Evolutionary conservation across 35 echinoderm and acorn worm genomes (phyloP).

Genomic region (Ophioderma brevispina): DNA sequence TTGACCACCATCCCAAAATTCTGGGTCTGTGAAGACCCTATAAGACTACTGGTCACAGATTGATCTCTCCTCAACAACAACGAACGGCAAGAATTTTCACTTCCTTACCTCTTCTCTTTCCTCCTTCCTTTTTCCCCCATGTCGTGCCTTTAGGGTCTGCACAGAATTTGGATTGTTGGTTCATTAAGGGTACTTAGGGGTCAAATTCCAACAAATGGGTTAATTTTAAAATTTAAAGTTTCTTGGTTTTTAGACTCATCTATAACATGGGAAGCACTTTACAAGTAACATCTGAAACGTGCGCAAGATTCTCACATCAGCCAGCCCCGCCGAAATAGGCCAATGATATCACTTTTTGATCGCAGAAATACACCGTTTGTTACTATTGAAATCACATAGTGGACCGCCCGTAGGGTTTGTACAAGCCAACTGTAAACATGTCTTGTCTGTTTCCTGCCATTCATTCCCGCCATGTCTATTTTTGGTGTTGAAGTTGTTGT

Average conservation of each 20-base stretch:
- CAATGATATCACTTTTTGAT: constrained; percentile 65
- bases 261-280: not conserved
- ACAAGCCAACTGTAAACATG: constrained; percentile 13
- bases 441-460: constrained; percentile 57
- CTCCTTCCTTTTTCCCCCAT: too few relatives aligned
- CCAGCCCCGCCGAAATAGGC: constrained; percentile 78
- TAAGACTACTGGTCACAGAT: too few relatives aligned
- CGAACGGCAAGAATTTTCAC: too few relatives aligned
- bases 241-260: not conserved
- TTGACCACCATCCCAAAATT: not conserved
- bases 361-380: constrained; percentile 89
- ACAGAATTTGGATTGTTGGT: not conserved
- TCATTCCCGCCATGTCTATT: constrained; percentile 75
- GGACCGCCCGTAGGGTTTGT: constrained; percentile 72
- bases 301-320: constrained; percentile 42
- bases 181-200: not conserved
- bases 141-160: not conserved
- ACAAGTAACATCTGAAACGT: not conserved
- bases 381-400: constrained; percentile 78
- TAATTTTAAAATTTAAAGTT: too few relatives aligned
- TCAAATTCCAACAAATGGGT: not conserved
- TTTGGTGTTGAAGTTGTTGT: not conserved
- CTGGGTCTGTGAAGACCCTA: not conserved
- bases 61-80: too few relatives aligned
- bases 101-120: too few relatives aligned